Evolutionary conservation across 92 coral and sea anemone species (phyloP), one percentile per base, ranked within the genome.

Genomic region (Montipora capitata): DNA sequence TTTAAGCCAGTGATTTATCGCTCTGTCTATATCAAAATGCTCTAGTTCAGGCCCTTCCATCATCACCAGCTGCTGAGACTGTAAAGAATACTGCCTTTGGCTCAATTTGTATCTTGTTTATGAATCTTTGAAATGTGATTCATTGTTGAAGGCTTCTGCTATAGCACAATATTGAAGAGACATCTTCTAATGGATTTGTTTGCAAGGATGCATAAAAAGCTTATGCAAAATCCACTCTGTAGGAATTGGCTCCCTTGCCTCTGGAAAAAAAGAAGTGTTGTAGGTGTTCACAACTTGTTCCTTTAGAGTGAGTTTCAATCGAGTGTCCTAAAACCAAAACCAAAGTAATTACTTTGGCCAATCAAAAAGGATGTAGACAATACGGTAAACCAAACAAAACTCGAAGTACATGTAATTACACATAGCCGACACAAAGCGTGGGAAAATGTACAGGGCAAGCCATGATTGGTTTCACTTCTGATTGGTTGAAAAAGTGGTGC

Each of bases 191-290:
- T 84, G 82, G 82, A 84, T 84, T 44, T 84, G 72, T 84, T 20
- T 40, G 40, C 35, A 14, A 10, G 48, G n/a, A 62, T 67, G 75
- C 74, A 85, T 61, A 85, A 75, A 85, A 59, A 74, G 89, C 51
- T 85, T 75, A 5, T 63, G 82, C 52, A 72, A 85, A 73, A 85
- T 85, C 82, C 89, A 85, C 80, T 85, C 89, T 85, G 82, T 59
- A 59, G 82, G 76, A 82, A 82, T 82, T n/a, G 10, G 81, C 27
- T 84, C 81, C 74, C 45, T 84, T 39, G 73, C 88, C 45, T 84
- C 88, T 72, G 40, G 12, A 73, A 17, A 14, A 27, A n/a, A 84
- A 84, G 88, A 84, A 84, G 45, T 84, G 81, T 14, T 39, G 81
- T 41, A 84, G n/a, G 88, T 84, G 45, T 15, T 84, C 45, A 61